These are phyloP conservation scores for Mantis religiosa DNA, from an alignment of 2,888 invertebrate genomes.

Conservation along the genomic window DNA sequence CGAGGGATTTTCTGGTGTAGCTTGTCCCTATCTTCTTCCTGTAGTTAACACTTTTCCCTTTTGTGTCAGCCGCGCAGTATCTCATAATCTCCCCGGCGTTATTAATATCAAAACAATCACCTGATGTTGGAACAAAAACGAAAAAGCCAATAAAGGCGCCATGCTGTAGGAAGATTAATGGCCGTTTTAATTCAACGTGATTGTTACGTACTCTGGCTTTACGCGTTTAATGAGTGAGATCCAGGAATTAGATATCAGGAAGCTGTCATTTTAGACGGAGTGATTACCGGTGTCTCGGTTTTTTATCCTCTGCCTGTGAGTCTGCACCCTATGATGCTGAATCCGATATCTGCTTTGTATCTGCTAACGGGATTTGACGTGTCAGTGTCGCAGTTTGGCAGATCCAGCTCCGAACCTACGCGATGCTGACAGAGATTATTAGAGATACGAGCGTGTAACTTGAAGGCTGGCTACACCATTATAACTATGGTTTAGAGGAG, in stretches of 20 bases:
- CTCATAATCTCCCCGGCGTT: conserved; percentile 23
- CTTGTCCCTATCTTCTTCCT: not conserved
- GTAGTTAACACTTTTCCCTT: not conserved
- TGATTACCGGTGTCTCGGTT: not conserved
- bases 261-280: not conserved
- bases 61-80: not conserved
- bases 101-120: conserved; percentile 31
- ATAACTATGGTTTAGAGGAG: no score
- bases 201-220: not conserved
- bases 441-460: no score
- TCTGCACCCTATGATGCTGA: not conserved
- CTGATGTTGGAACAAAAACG: conserved; percentile 12
- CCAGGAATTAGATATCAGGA: not conserved
- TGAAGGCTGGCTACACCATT: no score
- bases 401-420: not conserved
- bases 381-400: not conserved
- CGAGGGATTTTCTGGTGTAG: not conserved
- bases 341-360: not conserved
- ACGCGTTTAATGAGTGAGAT: not conserved
- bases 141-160: conserved; percentile 31
- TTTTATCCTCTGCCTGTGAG: conserved; percentile 6
- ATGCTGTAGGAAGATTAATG: conserved; percentile 28
- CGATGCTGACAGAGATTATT: not conserved
- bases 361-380: not conserved
- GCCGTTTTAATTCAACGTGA: not conserved